phyloP scores from a whole-genome alignment of 2,113 vertebrate genomes.

The Hiodon alosoides region DNA sequence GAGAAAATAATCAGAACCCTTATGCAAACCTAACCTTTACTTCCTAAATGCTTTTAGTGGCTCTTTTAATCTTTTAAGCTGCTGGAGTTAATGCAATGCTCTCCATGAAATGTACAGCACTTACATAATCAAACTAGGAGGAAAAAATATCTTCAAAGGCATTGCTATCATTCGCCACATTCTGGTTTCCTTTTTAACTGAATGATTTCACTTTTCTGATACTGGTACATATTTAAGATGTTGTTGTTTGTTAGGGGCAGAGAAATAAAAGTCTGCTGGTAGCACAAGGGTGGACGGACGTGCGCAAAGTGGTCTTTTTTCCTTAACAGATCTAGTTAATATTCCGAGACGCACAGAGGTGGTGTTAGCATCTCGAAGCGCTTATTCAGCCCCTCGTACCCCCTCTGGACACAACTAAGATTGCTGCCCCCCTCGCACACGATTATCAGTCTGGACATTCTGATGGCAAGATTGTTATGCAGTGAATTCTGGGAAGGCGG shows the following conservation, averaged over 20 bases:
- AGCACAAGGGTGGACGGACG: not conserved
- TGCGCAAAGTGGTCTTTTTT: not conserved
- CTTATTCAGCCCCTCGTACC: conserved; percentile 40
- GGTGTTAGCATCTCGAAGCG: conserved; percentile 30
- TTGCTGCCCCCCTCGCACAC: not conserved
- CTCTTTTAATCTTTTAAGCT: conserved; percentile 78
- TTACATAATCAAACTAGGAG: conserved; percentile 50
- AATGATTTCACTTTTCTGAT: conserved; percentile 8
- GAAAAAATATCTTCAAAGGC: conserved; percentile 28
- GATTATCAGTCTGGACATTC: not conserved
- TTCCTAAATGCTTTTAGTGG: conserved; percentile 65
- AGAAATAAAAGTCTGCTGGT: not conserved
- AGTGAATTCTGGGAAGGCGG: not conserved
- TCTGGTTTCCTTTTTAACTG: not conserved
- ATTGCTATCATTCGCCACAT: conserved; percentile 12
- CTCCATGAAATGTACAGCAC: conserved; percentile 51
- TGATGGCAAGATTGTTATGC: not conserved
- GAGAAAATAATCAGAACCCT: conserved; percentile 54
- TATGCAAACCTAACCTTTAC: conserved; percentile 55
- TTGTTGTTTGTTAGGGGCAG: not conserved
- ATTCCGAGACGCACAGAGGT: conserved; percentile 26
- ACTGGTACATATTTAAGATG: not conserved
- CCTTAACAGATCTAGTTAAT: conserved; percentile 13
- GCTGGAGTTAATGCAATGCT: conserved; percentile 61
- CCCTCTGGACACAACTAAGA: conserved; percentile 30